Evolutionary conservation across 1,140 invertebrate species (phyloP), one percentile per base, ranked within the genome.

Genomic region (Tigriopus japonicus): DNA sequence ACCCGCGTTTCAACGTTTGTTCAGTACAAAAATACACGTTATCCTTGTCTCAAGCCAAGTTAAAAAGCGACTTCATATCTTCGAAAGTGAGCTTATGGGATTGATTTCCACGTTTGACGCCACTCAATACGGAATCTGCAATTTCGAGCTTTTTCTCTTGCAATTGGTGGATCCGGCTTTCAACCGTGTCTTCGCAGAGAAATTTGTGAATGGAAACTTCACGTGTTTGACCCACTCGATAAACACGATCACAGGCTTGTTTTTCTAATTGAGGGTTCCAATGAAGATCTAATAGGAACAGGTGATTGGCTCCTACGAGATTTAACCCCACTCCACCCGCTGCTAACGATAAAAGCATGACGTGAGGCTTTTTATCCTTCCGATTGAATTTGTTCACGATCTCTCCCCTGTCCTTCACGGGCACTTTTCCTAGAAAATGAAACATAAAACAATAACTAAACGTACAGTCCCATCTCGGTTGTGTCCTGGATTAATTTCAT

Each of bases 231-330:
- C 91, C 91, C 52, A 93, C 81, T 60, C 91, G 75, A 72, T 93
- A 90, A 52, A 94, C 83, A 51, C 90, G 75, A 73, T 95, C 90
- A 74, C 86, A 87, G 0, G 90, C 89, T 70, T 96, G 90, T 6
- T 81, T 74, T 72, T 94, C 90, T 21, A 94, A 73, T 66, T 93
- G 88, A 0, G 90, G 91, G 76, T 96, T 96, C 90, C 91, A 96
- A 71, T 95, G 90, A 54, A 89, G 75, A 72, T 96, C 92, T 1
- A 92, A 67, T 3, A 97, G 68, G 49, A 95, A 80, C 10, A 97
- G 73, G 72, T 94, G 86, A 76, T 89, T 94, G 0, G 80, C 91
- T 17, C 89, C 89, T 62, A 87, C 78, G 23, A 95, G 72, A 74
- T 95, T 94, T 6, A 94, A 73, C 10, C 90, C 90, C 43, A 92